Percentiles rank a stretch among this genome's conserved stretches.
These are phyloP conservation scores for Papio anubis DNA, from an alignment of 2,113 vertebrate species.

Conservation along the genomic window DNA sequence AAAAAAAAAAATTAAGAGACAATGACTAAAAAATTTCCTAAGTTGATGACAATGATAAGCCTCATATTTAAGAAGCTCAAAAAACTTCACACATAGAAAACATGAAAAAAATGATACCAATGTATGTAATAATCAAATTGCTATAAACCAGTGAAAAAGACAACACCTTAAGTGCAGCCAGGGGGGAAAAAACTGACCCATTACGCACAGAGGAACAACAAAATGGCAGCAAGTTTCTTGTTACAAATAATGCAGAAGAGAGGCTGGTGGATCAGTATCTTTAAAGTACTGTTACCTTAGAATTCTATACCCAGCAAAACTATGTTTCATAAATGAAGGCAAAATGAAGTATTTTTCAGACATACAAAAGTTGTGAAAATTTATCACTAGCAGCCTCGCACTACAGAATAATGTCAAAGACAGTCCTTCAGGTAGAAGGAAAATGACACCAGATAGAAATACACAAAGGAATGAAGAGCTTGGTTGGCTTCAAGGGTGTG, in stretches of 20 bases:
- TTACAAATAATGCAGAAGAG: not conserved
- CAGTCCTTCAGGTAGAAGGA: not conserved
- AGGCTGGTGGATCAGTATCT: not conserved
- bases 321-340: not conserved
- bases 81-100: not conserved
- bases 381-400: not conserved
- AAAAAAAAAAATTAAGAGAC: not conserved
- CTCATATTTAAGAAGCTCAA: not conserved
- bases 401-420: not conserved
- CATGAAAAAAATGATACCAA: not conserved
- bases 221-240: not conserved
- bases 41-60: not conserved
- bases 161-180: not conserved
- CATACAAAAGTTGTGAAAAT: not conserved
- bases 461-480: not conserved
- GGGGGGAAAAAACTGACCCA: not conserved
- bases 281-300: not conserved
- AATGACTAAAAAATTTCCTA: not conserved
- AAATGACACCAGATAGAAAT: not conserved
- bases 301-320: slow-evolving; percentile 31
- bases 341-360: slow-evolving; percentile 8
- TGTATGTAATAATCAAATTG: not conserved
- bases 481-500: fast-evolving
- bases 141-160: not conserved
- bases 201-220: not conserved